Evolutionary conservation across 2,888 invertebrate species (phyloP).

Genomic region (Dysmachus trigonus): DNA sequence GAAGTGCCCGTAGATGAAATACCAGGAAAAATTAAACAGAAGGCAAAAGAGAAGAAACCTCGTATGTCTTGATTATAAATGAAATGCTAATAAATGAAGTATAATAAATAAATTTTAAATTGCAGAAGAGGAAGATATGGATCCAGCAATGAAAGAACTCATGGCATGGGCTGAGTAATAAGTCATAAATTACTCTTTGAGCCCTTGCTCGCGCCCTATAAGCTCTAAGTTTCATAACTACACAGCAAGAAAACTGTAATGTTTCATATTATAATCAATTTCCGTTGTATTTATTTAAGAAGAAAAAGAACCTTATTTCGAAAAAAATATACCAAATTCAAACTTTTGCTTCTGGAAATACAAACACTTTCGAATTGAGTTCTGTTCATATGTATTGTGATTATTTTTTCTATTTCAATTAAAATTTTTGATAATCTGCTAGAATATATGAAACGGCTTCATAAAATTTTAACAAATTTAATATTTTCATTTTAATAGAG

Average conservation of each 20-base stretch:
- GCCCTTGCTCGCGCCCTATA: neutral
- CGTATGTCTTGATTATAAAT: conserved; percentile 42
- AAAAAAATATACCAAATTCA: neutral
- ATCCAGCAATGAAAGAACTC: conserved; percentile 79
- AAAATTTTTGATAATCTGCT: neutral
- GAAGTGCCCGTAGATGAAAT: conserved; percentile 76
- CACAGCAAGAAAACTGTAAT: neutral
- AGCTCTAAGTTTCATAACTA: conserved; percentile 25
- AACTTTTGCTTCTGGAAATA: neutral
- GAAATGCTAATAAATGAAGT: conserved; percentile 11
- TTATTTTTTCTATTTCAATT: neutral
- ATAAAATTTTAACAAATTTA: neutral
- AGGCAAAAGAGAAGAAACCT: conserved; percentile 54
- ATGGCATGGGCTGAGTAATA: conserved; percentile 78
- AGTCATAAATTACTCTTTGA: conserved; percentile 44
- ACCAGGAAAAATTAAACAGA: conserved; percentile 58
- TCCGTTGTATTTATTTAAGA: conserved; percentile 26
- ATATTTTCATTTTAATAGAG: neutral
- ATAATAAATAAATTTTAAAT: neutral
- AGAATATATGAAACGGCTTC: neutral
- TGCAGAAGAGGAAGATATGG: conserved; percentile 68
- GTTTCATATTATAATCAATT: conserved; percentile 4
- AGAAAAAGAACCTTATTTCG: neutral
- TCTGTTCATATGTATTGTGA: neutral
- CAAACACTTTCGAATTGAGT: neutral